Percentiles rank a stretch among this genome's conserved stretches.
These are phyloP conservation scores for Palloptera scutellata DNA, from an alignment of 2,888 invertebrate species.

Conservation along the genomic window DNA sequence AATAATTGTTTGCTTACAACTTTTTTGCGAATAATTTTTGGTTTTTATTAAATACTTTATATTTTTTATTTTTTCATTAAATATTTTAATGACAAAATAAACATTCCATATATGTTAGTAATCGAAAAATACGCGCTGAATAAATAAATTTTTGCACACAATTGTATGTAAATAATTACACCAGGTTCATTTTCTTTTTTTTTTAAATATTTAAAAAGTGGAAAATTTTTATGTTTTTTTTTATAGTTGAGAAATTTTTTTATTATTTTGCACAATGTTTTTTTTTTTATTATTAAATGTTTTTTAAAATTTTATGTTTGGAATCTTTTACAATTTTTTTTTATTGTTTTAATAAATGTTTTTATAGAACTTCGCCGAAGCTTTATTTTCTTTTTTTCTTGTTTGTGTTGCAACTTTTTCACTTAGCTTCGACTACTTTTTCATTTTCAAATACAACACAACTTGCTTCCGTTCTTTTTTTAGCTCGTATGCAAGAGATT, in stretches of 20 bases:
- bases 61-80: too few relatives aligned
- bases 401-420: background rate
- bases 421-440: background rate
- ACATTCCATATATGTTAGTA: background rate
- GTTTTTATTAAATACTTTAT: too few relatives aligned
- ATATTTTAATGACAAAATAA: background rate
- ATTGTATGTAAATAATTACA: too few relatives aligned
- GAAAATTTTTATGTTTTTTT: background rate
- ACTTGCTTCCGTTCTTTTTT: background rate
- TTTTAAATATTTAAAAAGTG: too few relatives aligned
- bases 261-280: background rate
- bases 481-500: background rate
- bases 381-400: too few relatives aligned
- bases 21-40: too few relatives aligned
- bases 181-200: too few relatives aligned
- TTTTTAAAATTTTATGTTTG: background rate
- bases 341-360: slow-evolving; percentile 8
- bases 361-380: background rate
- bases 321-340: background rate
- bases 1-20: too few relatives aligned
- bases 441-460: slow-evolving; percentile 6
- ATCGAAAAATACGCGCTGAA: background rate
- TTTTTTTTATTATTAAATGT: background rate
- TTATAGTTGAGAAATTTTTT: slow-evolving; percentile 4
- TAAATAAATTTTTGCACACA: too few relatives aligned